Evolutionary conservation across 1,140 invertebrate species (phyloP), one percentile per base, ranked within the genome.

Genomic region (Cotesia typhae): DNA sequence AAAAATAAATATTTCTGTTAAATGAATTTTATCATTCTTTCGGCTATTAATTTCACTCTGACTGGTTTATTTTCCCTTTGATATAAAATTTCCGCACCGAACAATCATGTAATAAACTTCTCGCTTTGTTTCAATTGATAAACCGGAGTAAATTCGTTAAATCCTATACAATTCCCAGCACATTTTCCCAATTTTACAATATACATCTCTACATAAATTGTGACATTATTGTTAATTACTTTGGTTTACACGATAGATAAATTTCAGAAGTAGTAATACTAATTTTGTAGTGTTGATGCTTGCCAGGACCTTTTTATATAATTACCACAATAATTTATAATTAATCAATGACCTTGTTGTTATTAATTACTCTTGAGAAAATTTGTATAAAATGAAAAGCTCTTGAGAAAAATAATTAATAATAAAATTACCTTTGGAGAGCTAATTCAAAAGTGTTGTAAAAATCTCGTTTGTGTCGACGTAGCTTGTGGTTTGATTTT

Each of bases 401-500:
- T 53, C 75, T 75, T 74, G 64, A 72, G 77, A 1, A 64, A n/a
- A 20, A 70, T 70, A 51, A n/a, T 20, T 55, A 76, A 69, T 59
- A 77, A 74, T 36, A 75, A 3, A 75, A 63, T 60, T 73, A 86
- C 85, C 84, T 87, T 64, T 83, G 74, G n/a, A 87, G 75, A 2
- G 85, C 84, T 1, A 75, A 51, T 72, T 85, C 84, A n/a, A 85
- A 77, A 77, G 82, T 86, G 20, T 75, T 65, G 66, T 86, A 87
- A 53, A 87, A 75, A 55, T 87, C 81, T 12, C 86, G 80, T 17
- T 82, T 79, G 41, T 86, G 85, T 7, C 84, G 79, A 36, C 84
- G 79, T 35, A 78, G 51, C 61, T 55, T 72, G 66, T 47, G 66
- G 47, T 67, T 61, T n/a, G 37, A 36, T 72, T 67, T 67, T 53